These are phyloP conservation scores for Nomia melanderi DNA, from an alignment of 1,140 invertebrate genomes.

Conservation along the genomic window DNA sequence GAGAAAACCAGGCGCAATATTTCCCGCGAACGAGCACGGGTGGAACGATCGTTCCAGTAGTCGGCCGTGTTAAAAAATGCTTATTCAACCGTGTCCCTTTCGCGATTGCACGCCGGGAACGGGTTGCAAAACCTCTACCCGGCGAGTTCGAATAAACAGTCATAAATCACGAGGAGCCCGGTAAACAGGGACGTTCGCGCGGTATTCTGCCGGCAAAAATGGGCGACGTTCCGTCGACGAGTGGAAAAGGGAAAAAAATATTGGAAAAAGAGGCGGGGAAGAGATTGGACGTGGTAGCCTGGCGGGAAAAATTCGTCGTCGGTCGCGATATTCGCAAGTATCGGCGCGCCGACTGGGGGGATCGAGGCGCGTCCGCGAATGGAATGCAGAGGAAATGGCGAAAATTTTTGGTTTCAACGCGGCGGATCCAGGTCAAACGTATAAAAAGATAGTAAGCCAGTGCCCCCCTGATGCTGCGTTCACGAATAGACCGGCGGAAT, in stretches of 20 bases:
- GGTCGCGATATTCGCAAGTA: slow-evolving; percentile 10
- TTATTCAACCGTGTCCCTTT: background rate
- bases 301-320: slow-evolving; percentile 3
- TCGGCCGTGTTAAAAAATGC: slow-evolving; percentile 14
- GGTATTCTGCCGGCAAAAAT: slow-evolving; percentile 27
- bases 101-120: slow-evolving; percentile 15
- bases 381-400: background rate
- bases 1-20: background rate
- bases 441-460: slow-evolving; percentile 37
- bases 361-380: background rate
- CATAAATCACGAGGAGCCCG: slow-evolving; percentile 40
- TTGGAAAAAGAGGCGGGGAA: background rate
- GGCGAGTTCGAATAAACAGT: slow-evolving; percentile 33
- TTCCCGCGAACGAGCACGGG: background rate
- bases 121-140: slow-evolving; percentile 1
- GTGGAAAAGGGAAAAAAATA: background rate
- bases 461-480: slow-evolving; percentile 10
- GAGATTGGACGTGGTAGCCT: too few species aligned
- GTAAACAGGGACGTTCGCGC: slow-evolving; percentile 38
- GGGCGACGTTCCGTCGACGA: slow-evolving; percentile 13
- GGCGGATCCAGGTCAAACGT: slow-evolving; percentile 27
- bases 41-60: slow-evolving; percentile 1
- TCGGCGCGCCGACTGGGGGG: background rate
- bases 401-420: slow-evolving; percentile 31
- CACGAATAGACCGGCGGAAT: slow-evolving; percentile 21